Percentiles rank a stretch among this genome's conserved stretches.
These are phyloP conservation scores for Myotis vivesi DNA, from an alignment of 2,797 vertebrate species.

Conservation along the genomic window DNA sequence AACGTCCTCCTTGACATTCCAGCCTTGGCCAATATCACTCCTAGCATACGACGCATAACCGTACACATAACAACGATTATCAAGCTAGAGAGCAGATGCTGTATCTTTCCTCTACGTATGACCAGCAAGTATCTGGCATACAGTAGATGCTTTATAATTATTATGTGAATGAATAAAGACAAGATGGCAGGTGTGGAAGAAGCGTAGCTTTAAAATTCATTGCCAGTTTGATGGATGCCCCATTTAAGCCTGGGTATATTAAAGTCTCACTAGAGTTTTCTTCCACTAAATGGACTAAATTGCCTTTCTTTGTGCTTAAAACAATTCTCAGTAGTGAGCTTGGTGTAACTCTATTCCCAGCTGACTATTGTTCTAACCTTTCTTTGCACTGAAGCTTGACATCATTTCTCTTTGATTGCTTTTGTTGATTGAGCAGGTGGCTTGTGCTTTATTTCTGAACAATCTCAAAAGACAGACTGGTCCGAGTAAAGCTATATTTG, in stretches of 20 bases:
- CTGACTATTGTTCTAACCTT: conserved; percentile 7
- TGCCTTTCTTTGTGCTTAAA: conserved; percentile 51
- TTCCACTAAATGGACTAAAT: conserved; percentile 38
- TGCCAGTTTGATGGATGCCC: not conserved
- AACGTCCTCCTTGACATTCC: not conserved
- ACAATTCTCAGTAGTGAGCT: conserved; percentile 39
- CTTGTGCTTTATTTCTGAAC: conserved; percentile 46
- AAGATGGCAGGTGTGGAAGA: not conserved
- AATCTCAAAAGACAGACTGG: conserved; percentile 16
- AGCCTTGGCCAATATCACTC: not conserved
- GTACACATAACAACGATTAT: not conserved
- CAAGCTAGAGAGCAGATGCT: not conserved
- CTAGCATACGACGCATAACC: not conserved
- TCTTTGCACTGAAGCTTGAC: not conserved
- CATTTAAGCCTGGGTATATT: conserved; percentile 6
- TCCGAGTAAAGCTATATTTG: not conserved
- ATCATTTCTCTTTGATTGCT: conserved; percentile 56
- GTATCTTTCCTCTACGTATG: not conserved
- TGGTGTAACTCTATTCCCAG: conserved; percentile 21
- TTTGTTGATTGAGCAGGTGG: conserved; percentile 32
- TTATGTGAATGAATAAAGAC: not conserved
- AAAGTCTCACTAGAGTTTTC: conserved; percentile 39
- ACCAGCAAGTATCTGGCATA: not conserved
- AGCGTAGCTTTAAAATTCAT: conserved; percentile 39
- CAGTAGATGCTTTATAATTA: not conserved